Evolutionary conservation across 2,888 invertebrate genomes (phyloP).

Genomic region (Leistus spinibarbis): DNA sequence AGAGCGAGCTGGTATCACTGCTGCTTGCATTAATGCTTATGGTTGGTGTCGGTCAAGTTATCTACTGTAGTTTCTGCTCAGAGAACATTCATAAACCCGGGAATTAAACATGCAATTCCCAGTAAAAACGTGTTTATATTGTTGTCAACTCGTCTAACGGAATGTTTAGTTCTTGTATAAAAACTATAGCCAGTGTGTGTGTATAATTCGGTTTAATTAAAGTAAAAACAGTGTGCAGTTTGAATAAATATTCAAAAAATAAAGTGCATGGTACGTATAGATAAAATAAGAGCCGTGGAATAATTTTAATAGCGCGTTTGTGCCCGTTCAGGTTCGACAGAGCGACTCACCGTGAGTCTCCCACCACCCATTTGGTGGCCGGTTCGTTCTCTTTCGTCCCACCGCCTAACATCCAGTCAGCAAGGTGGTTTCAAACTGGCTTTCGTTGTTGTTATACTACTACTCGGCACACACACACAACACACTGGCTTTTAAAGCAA

Average conservation of each 20-base stretch:
- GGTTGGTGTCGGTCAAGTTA: no score
- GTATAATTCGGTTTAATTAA: not conserved
- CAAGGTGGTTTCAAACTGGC: conserved; percentile 40
- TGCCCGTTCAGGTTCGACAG: conserved; percentile 19
- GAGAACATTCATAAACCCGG: no score
- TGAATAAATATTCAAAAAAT: not conserved
- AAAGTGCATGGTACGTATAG: not conserved
- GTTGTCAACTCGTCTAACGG: not conserved
- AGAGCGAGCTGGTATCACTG: no score
- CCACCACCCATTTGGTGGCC: conserved; percentile 28
- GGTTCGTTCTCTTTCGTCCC: conserved; percentile 3
- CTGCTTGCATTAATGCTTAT: no score
- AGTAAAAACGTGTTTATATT: not conserved
- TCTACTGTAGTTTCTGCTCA: no score
- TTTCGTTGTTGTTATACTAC: conserved; percentile 14
- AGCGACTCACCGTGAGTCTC: conserved; percentile 8
- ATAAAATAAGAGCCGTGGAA: conserved; percentile 8
- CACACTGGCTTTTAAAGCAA: conserved; percentile 27
- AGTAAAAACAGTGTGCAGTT: not conserved
- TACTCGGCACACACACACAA: conserved; percentile 8
- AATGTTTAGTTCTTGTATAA: not conserved
- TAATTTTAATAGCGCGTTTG: conserved; percentile 26
- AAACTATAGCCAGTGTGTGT: no score
- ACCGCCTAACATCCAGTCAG: conserved; percentile 11
- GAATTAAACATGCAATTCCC: not conserved